These are phyloP conservation scores for Trachelus tabidus DNA, from an alignment of 2,888 invertebrate species.

Conservation along the genomic window DNA sequence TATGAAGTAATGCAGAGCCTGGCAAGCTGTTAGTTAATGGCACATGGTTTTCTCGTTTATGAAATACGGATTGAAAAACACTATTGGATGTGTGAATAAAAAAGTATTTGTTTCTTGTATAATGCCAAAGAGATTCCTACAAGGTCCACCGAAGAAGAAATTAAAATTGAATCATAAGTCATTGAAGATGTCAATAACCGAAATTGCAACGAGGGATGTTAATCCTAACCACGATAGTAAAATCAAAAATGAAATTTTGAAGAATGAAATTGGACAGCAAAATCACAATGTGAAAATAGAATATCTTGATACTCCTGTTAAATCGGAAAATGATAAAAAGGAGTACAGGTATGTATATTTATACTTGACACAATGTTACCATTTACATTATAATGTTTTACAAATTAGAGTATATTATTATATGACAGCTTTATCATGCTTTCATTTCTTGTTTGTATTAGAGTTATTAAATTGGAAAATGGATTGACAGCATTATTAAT, in stretches of 20 bases:
- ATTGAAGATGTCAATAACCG: conserved; percentile 19
- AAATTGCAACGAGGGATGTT: conserved; percentile 18
- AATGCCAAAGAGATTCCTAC: conserved; percentile 43
- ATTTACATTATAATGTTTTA: neutral
- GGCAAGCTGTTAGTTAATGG: neutral
- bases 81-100: conserved; percentile 26
- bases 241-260: conserved; percentile 8
- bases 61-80: neutral
- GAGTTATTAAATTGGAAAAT: conserved; percentile 76
- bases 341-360: conserved; percentile 73
- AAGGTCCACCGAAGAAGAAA: conserved; percentile 37
- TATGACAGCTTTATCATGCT: neutral
- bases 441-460: conserved; percentile 52
- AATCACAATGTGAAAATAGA: conserved; percentile 21
- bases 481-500: conserved; percentile 80
- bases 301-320: conserved; percentile 71
- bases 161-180: conserved; percentile 33
- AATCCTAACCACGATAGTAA: conserved; percentile 19
- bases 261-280: neutral
- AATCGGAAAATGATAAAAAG: conserved; percentile 83
- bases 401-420: conserved; percentile 8
- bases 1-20: neutral
- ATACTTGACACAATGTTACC: neutral
- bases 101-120: conserved; percentile 22
- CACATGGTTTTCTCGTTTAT: neutral